Conservation (phyloP, 2,888 invertebrate species). For the Gymnosoma rotundatum region DNA sequence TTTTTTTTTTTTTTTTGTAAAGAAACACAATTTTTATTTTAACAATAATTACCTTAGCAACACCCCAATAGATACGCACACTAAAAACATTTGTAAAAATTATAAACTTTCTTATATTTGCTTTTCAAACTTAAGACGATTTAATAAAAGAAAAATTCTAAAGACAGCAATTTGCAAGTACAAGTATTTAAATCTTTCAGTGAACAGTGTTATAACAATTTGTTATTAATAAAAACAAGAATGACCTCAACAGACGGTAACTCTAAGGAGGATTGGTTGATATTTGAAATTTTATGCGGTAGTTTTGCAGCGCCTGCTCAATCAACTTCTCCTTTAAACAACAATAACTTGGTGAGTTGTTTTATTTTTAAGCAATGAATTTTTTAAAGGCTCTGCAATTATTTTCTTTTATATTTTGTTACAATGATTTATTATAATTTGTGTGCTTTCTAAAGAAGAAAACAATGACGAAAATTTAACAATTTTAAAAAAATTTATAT, state of each 20-base stretch:
- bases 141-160: not conserved
- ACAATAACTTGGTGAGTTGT: slow-evolving; percentile 25
- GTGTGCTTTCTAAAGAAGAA: no score
- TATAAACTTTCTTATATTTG: no score
- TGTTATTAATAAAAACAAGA: not conserved
- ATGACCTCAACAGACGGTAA: slow-evolving; percentile 78
- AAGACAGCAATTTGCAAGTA: not conserved
- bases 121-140: no score
- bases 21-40: slow-evolving; percentile 5
- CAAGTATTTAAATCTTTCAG: not conserved
- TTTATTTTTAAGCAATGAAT: not conserved
- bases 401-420: slow-evolving; percentile 8
- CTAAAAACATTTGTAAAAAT: no score
- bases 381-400: not conserved
- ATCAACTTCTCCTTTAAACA: not conserved
- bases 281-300: slow-evolving; percentile 86
- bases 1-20: no score
- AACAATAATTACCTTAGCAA: slow-evolving; percentile 74
- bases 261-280: slow-evolving; percentile 88
- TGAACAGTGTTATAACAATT: not conserved
- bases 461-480: no score
- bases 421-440: no score
- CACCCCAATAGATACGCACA: slow-evolving; percentile 42
- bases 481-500: no score
- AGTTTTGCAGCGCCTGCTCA: not conserved